phyloP scores from a whole-genome alignment of 2,113 vertebrate genomes.

The Panthera uncia region DNA sequence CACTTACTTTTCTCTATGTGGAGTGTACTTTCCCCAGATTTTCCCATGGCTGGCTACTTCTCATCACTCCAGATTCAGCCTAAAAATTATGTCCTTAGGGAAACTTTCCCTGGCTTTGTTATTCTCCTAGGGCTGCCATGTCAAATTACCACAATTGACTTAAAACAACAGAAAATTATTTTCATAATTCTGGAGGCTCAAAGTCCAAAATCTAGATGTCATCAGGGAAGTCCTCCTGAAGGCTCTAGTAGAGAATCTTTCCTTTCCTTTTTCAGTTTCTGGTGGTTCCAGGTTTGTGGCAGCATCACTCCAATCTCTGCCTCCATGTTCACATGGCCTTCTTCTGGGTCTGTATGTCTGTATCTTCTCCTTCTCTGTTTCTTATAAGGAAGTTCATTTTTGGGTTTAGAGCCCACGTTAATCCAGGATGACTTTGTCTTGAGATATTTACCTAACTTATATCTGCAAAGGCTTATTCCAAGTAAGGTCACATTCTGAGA shows the following conservation, averaged over 20 bases:
- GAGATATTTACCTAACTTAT: not conserved
- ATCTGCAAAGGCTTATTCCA: not conserved
- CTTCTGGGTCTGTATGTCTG: not conserved
- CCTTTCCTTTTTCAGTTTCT: not conserved
- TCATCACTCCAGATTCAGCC: not conserved
- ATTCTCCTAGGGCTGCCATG: not conserved
- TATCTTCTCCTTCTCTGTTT: not conserved
- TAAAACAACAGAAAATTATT: slow-evolving; percentile 2
- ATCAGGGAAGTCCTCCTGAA: not conserved
- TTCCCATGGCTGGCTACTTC: not conserved
- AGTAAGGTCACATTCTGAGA: not conserved
- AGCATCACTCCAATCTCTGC: not conserved
- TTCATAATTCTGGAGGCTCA: not conserved
- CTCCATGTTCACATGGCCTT: not conserved
- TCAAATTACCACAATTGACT: not conserved
- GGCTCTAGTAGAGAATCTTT: not conserved
- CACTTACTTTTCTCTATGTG: not conserved
- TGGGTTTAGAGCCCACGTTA: not conserved
- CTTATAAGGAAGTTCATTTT: not conserved
- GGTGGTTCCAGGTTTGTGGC: not conserved
- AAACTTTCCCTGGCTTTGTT: not conserved
- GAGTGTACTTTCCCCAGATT: not conserved
- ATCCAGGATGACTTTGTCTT: not conserved
- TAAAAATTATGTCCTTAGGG: not conserved
- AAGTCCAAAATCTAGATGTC: not conserved